Conservation (phyloP, 2,113 vertebrate genomes). For the Sisor rabdophorus region DNA sequence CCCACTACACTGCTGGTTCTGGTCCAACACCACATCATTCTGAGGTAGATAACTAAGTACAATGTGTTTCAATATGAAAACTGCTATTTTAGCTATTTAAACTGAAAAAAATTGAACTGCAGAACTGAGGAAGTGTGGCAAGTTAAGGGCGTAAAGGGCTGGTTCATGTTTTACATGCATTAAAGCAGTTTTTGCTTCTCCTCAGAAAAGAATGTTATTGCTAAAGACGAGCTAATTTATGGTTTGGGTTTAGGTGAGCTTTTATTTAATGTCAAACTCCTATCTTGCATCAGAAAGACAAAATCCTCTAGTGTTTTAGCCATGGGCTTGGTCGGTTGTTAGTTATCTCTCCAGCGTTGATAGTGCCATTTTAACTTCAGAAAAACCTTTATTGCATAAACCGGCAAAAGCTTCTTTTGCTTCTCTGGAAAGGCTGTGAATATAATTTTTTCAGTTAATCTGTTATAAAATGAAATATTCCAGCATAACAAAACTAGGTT, state of each 20-base stretch:
- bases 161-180: neutral
- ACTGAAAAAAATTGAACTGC: too few relatives aligned
- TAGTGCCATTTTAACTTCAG: neutral
- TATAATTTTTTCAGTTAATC: neutral
- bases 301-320: neutral
- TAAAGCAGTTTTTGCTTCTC: conserved; percentile 11
- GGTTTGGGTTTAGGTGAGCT: neutral
- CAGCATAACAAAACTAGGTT: conserved; percentile 41
- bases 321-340: too few relatives aligned
- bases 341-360: neutral
- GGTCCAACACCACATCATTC: neutral
- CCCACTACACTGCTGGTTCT: neutral
- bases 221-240: conserved; percentile 16
- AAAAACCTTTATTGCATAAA: too few relatives aligned
- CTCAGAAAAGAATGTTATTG: neutral
- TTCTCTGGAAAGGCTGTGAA: neutral
- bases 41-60: neutral
- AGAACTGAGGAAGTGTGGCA: neutral
- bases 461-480: conserved; percentile 34
- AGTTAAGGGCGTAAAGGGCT: neutral
- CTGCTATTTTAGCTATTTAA: neutral
- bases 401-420: neutral
- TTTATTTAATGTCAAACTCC: neutral
- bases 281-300: neutral
- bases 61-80: neutral